These are phyloP conservation scores for Flexamia atlantica DNA, from an alignment of 2,888 invertebrate genomes.

Conservation along the genomic window DNA sequence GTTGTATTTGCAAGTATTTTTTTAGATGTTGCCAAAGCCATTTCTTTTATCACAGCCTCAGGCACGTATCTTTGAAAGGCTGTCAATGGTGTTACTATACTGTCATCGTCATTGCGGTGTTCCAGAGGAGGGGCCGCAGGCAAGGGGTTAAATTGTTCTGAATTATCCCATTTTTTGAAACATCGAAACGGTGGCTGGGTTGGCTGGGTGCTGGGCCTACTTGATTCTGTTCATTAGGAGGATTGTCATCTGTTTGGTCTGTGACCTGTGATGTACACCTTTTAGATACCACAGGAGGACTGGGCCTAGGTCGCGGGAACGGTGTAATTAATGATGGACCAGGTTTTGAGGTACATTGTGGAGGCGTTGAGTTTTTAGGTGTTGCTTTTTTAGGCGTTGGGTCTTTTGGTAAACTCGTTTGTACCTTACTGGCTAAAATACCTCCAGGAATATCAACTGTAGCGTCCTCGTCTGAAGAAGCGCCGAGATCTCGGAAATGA, in stretches of 20 bases:
- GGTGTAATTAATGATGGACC: too few species aligned
- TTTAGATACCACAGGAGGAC: too few species aligned
- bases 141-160: conserved; percentile 21
- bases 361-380: too few species aligned
- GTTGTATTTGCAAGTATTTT: conserved; percentile 21
- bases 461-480: conserved; percentile 1
- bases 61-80: conserved; percentile 33
- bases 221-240: conserved; percentile 3
- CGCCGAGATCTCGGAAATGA: conserved; percentile 20
- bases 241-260: conserved; percentile 17
- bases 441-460: background rate
- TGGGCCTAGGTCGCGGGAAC: too few species aligned
- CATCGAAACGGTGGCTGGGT: conserved; percentile 16
- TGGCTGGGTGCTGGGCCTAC: background rate
- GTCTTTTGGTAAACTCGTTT: too few species aligned
- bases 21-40: conserved; percentile 40
- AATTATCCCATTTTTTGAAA: conserved; percentile 27
- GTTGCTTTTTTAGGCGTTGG: too few species aligned
- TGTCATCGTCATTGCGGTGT: background rate
- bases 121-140: conserved; percentile 43
- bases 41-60: conserved; percentile 36
- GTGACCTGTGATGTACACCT: conserved; percentile 1
- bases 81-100: conserved; percentile 9
- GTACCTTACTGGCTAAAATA: background rate
- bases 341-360: too few species aligned